A percentile compares a stretch with the other conserved stretches of the same genome.
phyloP scores from a whole-genome alignment of 2,888 invertebrate species.

The Amblyjoppa proteus region DNA sequence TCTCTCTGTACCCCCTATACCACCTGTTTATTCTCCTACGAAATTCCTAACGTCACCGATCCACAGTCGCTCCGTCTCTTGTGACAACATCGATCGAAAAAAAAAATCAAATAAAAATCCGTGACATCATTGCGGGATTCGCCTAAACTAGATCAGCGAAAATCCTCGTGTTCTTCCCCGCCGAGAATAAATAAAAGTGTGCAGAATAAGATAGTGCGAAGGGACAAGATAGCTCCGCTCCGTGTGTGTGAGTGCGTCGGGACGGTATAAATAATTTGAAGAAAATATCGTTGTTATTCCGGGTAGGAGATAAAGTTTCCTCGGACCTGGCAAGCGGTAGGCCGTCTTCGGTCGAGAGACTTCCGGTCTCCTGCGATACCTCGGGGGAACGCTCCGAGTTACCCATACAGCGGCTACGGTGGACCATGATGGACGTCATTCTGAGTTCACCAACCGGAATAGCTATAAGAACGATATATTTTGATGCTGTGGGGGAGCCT shows the following conservation, averaged over 20 bases:
- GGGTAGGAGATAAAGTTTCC: slow-evolving; percentile 11
- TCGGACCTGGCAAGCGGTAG: background rate
- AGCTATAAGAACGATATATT: slow-evolving; percentile 5
- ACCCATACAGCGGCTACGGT: background rate
- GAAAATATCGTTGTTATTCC: slow-evolving; percentile 34
- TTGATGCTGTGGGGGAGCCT: slow-evolving; percentile 1
- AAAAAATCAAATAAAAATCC: no score
- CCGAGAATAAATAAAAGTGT: background rate
- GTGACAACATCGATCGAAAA: background rate
- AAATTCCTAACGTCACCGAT: background rate
- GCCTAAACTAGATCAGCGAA: background rate
- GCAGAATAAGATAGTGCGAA: background rate
- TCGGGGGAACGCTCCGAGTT: slow-evolving; percentile 39
- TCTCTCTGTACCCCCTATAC: background rate
- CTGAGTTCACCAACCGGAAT: slow-evolving; percentile 2
- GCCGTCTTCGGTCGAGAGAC: slow-evolving; percentile 11
- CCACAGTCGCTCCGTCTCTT: background rate
- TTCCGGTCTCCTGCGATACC: slow-evolving; percentile 12
- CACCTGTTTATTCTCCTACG: background rate
- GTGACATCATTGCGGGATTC: no score
- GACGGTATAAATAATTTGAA: slow-evolving; percentile 32
- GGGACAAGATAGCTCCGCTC: background rate
- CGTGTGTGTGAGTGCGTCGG: background rate
- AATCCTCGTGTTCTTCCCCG: background rate
- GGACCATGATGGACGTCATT: slow-evolving; percentile 36